Evolutionary conservation across 2,888 invertebrate species (phyloP), one percentile per base, ranked within the genome.

Genomic region (Melolontha melolontha): DNA sequence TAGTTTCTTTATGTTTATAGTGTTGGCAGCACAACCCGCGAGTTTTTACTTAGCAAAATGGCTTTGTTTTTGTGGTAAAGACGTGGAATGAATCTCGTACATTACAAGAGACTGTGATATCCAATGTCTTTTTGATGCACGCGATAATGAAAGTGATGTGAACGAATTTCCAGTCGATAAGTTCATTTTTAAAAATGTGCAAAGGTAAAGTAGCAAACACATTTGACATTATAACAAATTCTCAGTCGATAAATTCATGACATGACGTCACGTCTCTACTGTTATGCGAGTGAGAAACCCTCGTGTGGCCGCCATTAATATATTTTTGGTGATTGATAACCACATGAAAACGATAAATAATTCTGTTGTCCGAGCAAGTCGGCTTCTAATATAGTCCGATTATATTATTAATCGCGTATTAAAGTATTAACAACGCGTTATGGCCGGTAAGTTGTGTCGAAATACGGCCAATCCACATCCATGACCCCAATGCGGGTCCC

Each of bases 391-490:
- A 54, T 54, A 41, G 54, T 54, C 40, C 40, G 16, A 14, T 54
- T 40, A 40, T 16, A 12, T 2, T 16, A 54, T 8, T 44, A 44
- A 14, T 44, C 44, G 44, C 44, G 29, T 14, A 40, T 54, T 22
- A 54, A 29, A 40, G 54, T 54, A 54, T 10, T 39, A 47, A 49
- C 59, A 17, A 50, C 41, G 57, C 90, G 91, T 90, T 90, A 91
- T 91, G 91, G 91, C 91, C 90, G 91, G 90, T 90, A 90, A 90
- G 91, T 90, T 85, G 85, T 68, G 63, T 68, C 66, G 68, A 66
- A 70, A 66, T 50, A 66, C 67, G 55, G 70, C 57, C 67, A 63
- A 66, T 68, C 65, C 55, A 64, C 79, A 79, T 75, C 81, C 79
- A 80, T 81, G 81, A 81, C 81, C 81, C 79, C 81, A 78, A 74